Base-by-base conservation (phyloP, 1,140 invertebrate species). In the Sinonovacula constricta region DNA sequence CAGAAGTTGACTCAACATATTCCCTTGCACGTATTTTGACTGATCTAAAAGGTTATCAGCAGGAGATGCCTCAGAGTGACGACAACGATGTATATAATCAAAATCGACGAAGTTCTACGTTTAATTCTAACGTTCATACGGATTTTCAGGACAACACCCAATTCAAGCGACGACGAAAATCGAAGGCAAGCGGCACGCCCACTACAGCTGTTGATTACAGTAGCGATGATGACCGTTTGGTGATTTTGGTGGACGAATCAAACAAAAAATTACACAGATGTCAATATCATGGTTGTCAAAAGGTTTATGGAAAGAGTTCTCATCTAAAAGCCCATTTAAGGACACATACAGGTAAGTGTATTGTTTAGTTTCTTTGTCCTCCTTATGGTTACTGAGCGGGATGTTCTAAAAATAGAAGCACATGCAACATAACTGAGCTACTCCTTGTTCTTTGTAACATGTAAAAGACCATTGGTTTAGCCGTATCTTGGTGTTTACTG, bases 201-300 rank as follows among this genome's bases (percentile, higher is more conserved):
- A 82, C 80, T 62, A 79, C 34, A n/a, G n/a, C n/a, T n/a, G n/a
- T n/a, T 67, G 66, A 66, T 24, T 76, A 69, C 53, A 54, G 74
- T 24, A 39, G 45, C 18, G 57, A 68, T 51, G 85, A 87, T 39
- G 81, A 82, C 45, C 65, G 57, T 34, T 5, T 68, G 22, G 39
- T 31, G 18, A 79, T 10, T 67, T 59, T 66, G n/a, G n/a, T 39
- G 24, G 65, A 78, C 70, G 56, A 31, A 60, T 54, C 18, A n/a
- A 57, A 31, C 45, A 85, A 83, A 70, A 88, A 86, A 79, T 7
- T 84, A 12, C 94, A 94, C 88, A 92, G 91, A 24, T 99, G 98
- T 92, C 97, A 99, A 92, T 98, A 99, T 92, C 97, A 96, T 0
- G 97, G 97, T 28, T 99, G 98, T 92, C 96, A 96, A 33, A 99